Evolutionary conservation across 2,797 vertebrate species (phyloP).

Genomic region (Pterois miles): DNA sequence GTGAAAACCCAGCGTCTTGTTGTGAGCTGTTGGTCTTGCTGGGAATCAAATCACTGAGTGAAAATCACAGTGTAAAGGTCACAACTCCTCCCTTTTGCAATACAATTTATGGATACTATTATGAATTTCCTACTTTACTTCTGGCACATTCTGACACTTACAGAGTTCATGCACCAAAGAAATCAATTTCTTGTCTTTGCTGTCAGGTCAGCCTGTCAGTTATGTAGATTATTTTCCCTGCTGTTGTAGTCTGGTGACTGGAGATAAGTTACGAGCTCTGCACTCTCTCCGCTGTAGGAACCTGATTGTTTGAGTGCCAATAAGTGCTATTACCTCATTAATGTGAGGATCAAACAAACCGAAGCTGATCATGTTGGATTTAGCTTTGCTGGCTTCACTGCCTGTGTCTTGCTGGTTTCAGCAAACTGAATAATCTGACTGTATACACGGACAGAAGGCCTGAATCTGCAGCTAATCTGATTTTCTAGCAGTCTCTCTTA

Average conservation of each 20-base stretch:
- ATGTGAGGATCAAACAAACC: conserved; percentile 24
- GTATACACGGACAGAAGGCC: background rate
- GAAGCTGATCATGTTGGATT: conserved; percentile 33
- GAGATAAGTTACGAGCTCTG: background rate
- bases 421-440: background rate
- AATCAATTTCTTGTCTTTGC: background rate
- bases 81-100: conserved; percentile 2
- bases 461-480: conserved; percentile 1
- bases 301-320: conserved; percentile 37
- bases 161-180: background rate
- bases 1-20: background rate
- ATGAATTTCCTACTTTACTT: conserved; percentile 3
- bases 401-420: conserved; percentile 27
- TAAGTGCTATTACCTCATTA: conserved; percentile 9
- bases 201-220: background rate
- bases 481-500: background rate
- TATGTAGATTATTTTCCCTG: background rate
- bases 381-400: background rate
- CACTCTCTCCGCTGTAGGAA: background rate
- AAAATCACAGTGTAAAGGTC: conserved; percentile 36
- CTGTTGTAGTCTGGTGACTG: background rate
- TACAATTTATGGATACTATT: conserved; percentile 23
- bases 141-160: background rate
- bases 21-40: background rate
- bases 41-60: background rate